Base-by-base conservation (phyloP, 2,888 invertebrate species). In the Cyaniris semiargus region DNA sequence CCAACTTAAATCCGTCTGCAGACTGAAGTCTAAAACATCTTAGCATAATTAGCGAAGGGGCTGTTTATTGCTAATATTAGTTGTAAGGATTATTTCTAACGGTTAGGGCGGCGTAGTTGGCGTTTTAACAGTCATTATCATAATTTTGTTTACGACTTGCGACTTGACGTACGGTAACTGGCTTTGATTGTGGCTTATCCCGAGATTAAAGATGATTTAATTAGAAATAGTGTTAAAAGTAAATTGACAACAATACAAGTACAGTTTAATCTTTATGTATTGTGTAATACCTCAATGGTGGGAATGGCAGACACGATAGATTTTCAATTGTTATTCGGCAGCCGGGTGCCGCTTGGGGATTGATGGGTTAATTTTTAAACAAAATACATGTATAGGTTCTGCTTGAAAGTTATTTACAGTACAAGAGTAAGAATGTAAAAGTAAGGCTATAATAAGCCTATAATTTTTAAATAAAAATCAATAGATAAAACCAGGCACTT, bases 51-150 rank as follows among this genome's bases (percentile, higher is more conserved):
- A 92, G 91, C 86, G 83, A 87, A 90, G 91, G 91, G 91, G 89
- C 85, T 91, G 92, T 92, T 93, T 90, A 93, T 91, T 86, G 90
- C 92, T 91, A 91, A 92, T 93, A 93, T 93, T 93, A 93, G 92
- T 93, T 89, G 92, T 90, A 84, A 83, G 93, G 93, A 91, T 92
- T 93, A 92, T 90, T 90, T 90, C 85, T 82, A 86, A 84, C 86
- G 82, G 83, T 83, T 83, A 83, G 80, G 83, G 84, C 82, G 85
- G 85, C 79, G 80, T 80, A 79, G 81, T 80, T 79, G 76, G 80
- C 79, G 84, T 87, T 86, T 85, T 87, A 86, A 85, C 86, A 83
- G 86, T 85, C 84, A 86, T 90, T 90, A 87, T 82, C 90, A 88
- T 90, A 90, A 90, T 86, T 89, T 85, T 81, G 78, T 80, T 82